phyloP scores from a whole-genome alignment of 2,113 vertebrate species.

The Pterocles burchelli region DNA sequence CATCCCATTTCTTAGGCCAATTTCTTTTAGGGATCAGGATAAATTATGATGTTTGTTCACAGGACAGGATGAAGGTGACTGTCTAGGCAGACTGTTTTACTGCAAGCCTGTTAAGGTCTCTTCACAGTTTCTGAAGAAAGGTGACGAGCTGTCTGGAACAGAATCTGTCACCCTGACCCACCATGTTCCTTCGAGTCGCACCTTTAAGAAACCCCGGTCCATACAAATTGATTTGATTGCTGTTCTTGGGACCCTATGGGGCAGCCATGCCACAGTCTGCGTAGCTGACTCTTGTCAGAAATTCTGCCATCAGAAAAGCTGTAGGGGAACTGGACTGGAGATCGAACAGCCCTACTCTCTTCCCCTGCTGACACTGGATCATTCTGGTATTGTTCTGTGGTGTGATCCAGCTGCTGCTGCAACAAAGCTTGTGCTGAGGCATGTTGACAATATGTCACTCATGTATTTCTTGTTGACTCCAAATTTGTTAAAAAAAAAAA shows the following conservation, averaged over 20 bases:
- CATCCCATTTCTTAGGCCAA: background rate
- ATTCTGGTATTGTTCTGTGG: background rate
- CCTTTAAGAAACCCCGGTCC: background rate
- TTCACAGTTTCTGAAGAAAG: background rate
- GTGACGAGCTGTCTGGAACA: background rate
- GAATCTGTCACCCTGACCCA: background rate
- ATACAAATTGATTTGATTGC: background rate
- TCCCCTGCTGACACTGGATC: rapidly evolving
- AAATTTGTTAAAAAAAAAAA: background rate
- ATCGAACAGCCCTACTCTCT: background rate
- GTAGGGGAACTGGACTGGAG: background rate
- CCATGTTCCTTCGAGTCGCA: rapidly evolving
- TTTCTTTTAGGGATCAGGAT: background rate
- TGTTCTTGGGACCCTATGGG: background rate
- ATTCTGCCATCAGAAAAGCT: background rate
- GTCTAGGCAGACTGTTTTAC: background rate
- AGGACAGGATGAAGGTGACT: background rate
- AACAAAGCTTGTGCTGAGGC: background rate
- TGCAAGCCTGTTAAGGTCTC: background rate
- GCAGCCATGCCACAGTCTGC: background rate
- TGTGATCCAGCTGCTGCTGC: background rate
- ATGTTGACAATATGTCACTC: background rate
- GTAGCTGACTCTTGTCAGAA: background rate
- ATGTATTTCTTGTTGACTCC: background rate
- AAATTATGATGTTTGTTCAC: background rate